Conservation (phyloP, 2,113 vertebrate species). For the Istiophorus platypterus region DNA sequence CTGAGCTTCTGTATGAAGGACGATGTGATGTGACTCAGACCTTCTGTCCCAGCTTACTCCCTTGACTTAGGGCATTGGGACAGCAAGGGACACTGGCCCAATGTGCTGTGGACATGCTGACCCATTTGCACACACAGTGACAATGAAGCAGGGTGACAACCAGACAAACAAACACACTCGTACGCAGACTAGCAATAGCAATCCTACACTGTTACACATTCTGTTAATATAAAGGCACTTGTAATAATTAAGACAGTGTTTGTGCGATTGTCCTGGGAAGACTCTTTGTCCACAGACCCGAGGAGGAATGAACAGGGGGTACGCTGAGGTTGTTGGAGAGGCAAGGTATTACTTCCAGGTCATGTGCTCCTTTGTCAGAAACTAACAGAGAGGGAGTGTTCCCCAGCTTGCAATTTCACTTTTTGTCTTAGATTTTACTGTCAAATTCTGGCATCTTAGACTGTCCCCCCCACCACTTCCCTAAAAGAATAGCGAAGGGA, state of each 20-base stretch:
- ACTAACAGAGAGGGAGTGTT: not conserved
- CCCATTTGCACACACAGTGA: constrained; percentile 20
- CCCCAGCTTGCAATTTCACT: constrained; percentile 11
- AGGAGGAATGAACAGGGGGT: constrained; percentile 16
- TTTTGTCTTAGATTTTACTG: not conserved
- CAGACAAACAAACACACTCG: not conserved
- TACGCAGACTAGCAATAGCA: not conserved
- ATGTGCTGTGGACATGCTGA: not conserved
- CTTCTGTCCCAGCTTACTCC: constrained; percentile 61
- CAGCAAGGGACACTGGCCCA: constrained; percentile 21
- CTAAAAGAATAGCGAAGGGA: not conserved
- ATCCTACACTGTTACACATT: not conserved
- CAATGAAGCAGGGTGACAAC: constrained; percentile 31
- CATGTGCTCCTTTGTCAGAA: constrained; percentile 68
- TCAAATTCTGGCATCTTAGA: not conserved
- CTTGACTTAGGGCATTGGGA: constrained; percentile 33
- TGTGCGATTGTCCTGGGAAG: not conserved
- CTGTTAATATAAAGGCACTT: not conserved
- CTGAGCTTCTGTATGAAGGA: constrained; percentile 13
- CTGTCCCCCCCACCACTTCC: not conserved
- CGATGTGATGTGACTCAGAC: constrained; percentile 63
- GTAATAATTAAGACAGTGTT: not conserved
- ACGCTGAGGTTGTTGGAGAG: constrained; percentile 22
- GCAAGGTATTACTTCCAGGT: constrained; percentile 70
- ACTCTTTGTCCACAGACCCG: not conserved